Evolutionary conservation across 2,113 vertebrate species (phyloP).

Genomic region (Puffinus mauretanicus): DNA sequence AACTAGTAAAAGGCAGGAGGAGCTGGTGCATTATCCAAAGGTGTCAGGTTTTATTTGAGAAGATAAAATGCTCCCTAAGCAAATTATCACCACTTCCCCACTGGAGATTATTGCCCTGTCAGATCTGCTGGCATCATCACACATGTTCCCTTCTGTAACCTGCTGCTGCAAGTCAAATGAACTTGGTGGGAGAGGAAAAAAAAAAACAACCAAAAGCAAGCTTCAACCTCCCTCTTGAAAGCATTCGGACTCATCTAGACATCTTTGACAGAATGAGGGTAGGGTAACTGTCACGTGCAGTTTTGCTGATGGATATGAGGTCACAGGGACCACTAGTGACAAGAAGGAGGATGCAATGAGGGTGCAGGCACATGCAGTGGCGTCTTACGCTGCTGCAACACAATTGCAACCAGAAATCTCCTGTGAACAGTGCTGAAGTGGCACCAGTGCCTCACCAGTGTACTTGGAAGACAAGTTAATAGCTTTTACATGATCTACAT

Average conservation of each 20-base stretch:
- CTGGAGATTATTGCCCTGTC: neutral
- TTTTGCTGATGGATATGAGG: neutral
- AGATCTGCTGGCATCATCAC: neutral
- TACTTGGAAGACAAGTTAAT: neutral
- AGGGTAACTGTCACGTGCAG: rapidly evolving
- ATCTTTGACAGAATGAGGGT: neutral
- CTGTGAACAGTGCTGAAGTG: neutral
- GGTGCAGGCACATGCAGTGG: neutral
- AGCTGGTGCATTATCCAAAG: neutral
- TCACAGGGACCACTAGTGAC: neutral
- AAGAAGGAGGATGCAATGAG: neutral
- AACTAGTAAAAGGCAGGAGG: neutral
- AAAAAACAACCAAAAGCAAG: neutral
- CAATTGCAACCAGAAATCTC: neutral
- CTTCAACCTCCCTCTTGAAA: neutral
- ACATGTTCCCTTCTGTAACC: neutral
- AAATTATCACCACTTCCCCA: neutral
- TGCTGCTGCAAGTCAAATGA: neutral
- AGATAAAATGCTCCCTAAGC: neutral
- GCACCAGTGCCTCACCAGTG: too few species aligned
- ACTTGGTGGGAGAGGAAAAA: neutral
- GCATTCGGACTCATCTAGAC: neutral
- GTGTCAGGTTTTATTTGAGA: neutral
- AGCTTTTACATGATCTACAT: neutral
- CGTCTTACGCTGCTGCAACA: rapidly evolving